A percentile compares a stretch with the other conserved stretches of the same genome.
Evolutionary conservation across 2,888 invertebrate species (phyloP).

Genomic region (Gisinianus flammeolus): DNA sequence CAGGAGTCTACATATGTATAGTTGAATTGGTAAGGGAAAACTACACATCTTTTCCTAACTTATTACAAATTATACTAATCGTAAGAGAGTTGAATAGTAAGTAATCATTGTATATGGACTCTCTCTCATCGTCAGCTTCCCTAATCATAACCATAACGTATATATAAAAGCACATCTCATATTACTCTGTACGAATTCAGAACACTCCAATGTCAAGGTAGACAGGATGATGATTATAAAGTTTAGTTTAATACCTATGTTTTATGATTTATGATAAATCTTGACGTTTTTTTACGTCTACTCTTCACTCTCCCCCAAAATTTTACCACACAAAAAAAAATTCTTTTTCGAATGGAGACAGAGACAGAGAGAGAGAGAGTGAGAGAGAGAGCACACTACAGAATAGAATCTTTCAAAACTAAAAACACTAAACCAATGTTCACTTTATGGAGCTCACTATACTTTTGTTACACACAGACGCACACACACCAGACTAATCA

Average conservation of each 20-base stretch:
- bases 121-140: not conserved
- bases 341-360: not conserved
- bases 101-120: constrained; percentile 14
- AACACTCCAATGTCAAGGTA: constrained; percentile 18
- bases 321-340: not conserved
- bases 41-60: no score
- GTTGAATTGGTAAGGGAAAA: no score
- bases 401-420: no score
- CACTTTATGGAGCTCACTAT: no score
- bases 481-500: not conserved
- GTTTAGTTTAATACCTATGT: constrained; percentile 36
- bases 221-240: constrained; percentile 40
- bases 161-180: not conserved
- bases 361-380: not conserved
- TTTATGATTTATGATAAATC: constrained; percentile 33
- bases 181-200: constrained; percentile 4
- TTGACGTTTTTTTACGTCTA: constrained; percentile 35
- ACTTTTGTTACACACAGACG: no score
- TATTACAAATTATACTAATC: constrained; percentile 9
- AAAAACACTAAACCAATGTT: no score
- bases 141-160: not conserved
- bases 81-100: constrained; percentile 24
- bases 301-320: constrained; percentile 1
- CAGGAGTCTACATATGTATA: no score
- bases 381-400: no score